Evolutionary conservation across 2,888 invertebrate genomes (phyloP), one percentile per base, ranked within the genome.

Genomic region (Idaea aversata): DNA sequence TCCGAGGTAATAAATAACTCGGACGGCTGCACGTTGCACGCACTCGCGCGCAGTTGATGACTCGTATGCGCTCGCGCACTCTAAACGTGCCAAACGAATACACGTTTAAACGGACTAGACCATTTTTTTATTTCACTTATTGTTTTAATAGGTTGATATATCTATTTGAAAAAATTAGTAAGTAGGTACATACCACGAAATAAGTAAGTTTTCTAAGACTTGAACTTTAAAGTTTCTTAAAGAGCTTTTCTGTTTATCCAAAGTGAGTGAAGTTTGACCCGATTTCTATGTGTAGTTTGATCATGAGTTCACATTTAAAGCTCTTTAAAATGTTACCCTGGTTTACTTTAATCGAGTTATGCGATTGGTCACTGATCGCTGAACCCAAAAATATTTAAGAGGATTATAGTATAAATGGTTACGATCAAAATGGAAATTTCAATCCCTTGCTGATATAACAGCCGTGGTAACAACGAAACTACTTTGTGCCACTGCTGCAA

Each of bases 1-100:
- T 85, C 76, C 77, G 76, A 75, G 77, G 86, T 79, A 87, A 91
- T 91, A 91, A 91, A 91, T 91, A 87, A 88, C 83, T 72, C 70
- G 72, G 71, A 81, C 82, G 82, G 86, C 85, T 86, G 90, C 90
- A 88, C 85, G 86, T 85, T 86, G 90, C 90, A 88, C 85, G 90
- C 90, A 88, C 87, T 89, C 88, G 84, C 85, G 90, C 82, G 85
- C 84, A 83, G 82, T 83, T 83, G 82, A 81, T 81, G 70, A 85
- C 88, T 88, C 88, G 88, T 85, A 85, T 87, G 86, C 86, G 84
- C 83, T 15, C 59, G 16, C 83, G 83, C 80, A 10, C 77, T 80
- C 76, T 81, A 80, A 77, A 82, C 88, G 87, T 89, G 91, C 90
- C 91, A 90, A 88, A 82, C 47, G 81, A 82, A 79, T 80, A 82